Base-by-base conservation (phyloP, 2,113 vertebrate species). In the Diglossa brunneiventris region DNA sequence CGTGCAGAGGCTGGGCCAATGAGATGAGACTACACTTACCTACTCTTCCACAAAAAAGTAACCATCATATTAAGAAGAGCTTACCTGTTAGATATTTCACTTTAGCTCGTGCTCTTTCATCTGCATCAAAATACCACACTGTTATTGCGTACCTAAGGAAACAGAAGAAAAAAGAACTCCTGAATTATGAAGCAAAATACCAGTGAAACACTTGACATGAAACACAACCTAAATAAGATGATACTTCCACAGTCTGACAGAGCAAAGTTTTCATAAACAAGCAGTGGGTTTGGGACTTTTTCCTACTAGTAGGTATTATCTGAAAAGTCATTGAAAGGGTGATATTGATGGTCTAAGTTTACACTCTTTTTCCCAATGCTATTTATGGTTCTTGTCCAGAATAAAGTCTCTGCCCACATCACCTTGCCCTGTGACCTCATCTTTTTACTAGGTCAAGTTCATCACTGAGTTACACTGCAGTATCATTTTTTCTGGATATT, bases 101-200 rank as follows among this genome's bases (percentile, higher is more conserved):
- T 98, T 99, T 99, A 96, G 99, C 99, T 96, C 98, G 97, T 66
- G 99, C 99, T 97, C 99, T 98, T 97, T 99, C 99, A 89, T 99
- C 98, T 97, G 99, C 99, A 93, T 99, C 99, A 97, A 99, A 99
- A 99, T 99, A 99, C 99, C 99, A 99, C 91, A 99, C 99, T 22
- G 99, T 99, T 98, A 99, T 99, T 98, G 99, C 99, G 98, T 99
- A 99, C 98, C 99, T 99, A 96, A 64, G 92, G 92, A 95, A 91
- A 97, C 1, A 1, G 39, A 92, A 90, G 56, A 68, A 86, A 91
- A 92, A 95, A 89, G 23, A 83, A 50, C 27, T 84, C 72, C 78
- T 91, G 70, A 93, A 82, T 15, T 53, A 42, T 16, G 44, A 89
- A 66, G 58, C 33, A 26, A 61, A 88, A 24, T 16, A 46, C 19